Base-by-base conservation (phyloP, 2,888 invertebrate species). In the Prosapia bicincta region DNA sequence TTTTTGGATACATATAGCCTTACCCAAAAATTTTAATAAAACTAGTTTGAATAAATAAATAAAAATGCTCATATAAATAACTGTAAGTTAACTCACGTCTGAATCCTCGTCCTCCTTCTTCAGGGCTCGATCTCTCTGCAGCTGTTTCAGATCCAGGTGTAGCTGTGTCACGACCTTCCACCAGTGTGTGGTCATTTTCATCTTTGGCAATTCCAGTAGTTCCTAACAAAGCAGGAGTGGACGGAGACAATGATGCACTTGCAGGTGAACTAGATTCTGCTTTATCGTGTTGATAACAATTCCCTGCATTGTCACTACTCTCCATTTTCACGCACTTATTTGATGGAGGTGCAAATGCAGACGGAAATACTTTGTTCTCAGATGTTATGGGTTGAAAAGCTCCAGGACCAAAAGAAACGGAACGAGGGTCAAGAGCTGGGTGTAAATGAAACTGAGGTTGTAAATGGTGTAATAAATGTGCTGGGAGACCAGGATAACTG, bases 361-460 rank as follows among this genome's bases (percentile, higher is more conserved):
- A 91, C 75, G 89, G 88, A 67, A 86, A 85, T 25, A 85, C 85
- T 80, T 81, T 86, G 87, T 80, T 88, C 85, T 83, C 88, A 87
- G 77, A 88, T 82, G 82, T 85, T 79, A 88, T 83, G 3, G 89
- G 89, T 77, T 89, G 86, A 82, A 89, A 90, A 65, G 89, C 88
- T 78, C 88, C 88, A 69, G 87, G 86, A 77, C 88, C 88, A 80
- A 90, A 88, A 66, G 90, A 89, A 80, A 88, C 83, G 24, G 76
- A 69, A 83, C 89, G 86, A 79, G 89, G 88, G 81, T 89, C 89
- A 78, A 92, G 85, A 66, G 87, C 87, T 28, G 91, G 91, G 82
- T 91, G 91, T 78, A 92, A 86, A 82, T 91, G 91, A 79, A 92
- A 86, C 83, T 91, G 92, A 79, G 91, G 91, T 83, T 91, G 92